Base-by-base conservation (phyloP, 2,888 invertebrate species). In the Argyresthia albistria region DNA sequence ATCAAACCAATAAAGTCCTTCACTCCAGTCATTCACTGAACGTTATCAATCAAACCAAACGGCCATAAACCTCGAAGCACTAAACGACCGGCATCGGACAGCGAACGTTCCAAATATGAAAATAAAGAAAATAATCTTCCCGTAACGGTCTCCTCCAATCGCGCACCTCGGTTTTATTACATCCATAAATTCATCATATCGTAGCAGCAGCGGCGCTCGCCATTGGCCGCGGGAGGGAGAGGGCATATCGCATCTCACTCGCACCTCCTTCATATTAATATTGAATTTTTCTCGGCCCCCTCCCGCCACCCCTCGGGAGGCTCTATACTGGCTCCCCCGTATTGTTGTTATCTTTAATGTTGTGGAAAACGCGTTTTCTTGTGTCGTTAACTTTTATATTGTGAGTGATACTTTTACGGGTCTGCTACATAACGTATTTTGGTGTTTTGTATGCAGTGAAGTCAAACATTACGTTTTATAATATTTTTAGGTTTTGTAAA, bases 111-210 rank as follows among this genome's bases (percentile, higher is more conserved):
- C 79, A 79, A 76, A 84, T 87, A 88, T 88, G 84, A 88, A 86
- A 87, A 87, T 87, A 87, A 86, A 88, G 87, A 84, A 87, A 87
- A 88, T 88, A 87, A 86, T 81, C 83, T 80, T 80, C 72, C 79
- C 71, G 76, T 81, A 78, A 73, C 78, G 77, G 76, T 88, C 89
- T 88, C 89, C 86, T 88, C 91, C 91, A 91, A 91, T 91, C 88
- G 89, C 88, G 88, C 81, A 86, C 87, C 88, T 83, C 87, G 84
- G 84, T 90, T 90, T 91, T 91, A 91, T 93, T 92, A 93, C 92
- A 92, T 93, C 92, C 92, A 93, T 93, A 93, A 93, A 93, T 93
- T 91, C 91, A 91, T 91, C 91, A 91, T 91, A 91, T 91, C 91
- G 86, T 81, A 84, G 74, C 75, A 72, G 72, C 77, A 73, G 76